These are phyloP conservation scores for Anoplophora glabripennis DNA, from an alignment of 1,140 invertebrate genomes.

Conservation along the genomic window DNA sequence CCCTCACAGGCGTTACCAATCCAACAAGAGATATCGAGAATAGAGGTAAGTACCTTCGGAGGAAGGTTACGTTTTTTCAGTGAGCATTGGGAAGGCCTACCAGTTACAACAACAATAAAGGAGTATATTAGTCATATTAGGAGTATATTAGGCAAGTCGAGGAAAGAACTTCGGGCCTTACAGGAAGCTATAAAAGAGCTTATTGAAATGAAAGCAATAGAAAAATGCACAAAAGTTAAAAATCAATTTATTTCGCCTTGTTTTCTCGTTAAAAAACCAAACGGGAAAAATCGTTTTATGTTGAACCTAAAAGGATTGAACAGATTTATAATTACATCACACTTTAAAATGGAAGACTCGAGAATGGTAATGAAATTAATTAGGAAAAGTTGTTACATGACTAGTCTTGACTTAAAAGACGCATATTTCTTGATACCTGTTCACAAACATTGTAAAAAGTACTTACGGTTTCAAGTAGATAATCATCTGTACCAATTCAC, in stretches of 20 bases:
- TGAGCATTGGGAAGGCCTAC: too few relatives aligned
- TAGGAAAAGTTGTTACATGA: constrained; percentile 27
- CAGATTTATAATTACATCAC: constrained; percentile 28
- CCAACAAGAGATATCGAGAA: too few relatives aligned
- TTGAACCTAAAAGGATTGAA: constrained; percentile 41
- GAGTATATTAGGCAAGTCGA: constrained; percentile 4
- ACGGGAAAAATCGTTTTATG: constrained; percentile 36
- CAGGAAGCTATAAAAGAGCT: background rate
- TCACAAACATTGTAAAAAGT: constrained; percentile 18
- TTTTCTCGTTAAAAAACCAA: constrained; percentile 34
- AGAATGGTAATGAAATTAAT: constrained; percentile 20
- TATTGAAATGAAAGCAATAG: constrained; percentile 3
- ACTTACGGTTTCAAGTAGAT: constrained; percentile 29
- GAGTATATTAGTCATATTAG: background rate
- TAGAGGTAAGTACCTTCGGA: too few relatives aligned
- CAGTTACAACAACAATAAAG: background rate
- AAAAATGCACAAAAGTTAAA: background rate
- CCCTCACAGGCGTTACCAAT: too few relatives aligned
- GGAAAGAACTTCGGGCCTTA: background rate
- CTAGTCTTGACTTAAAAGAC: constrained; percentile 37
- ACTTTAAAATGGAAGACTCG: constrained; percentile 30
- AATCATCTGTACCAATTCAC: constrained; percentile 33
- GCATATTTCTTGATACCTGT: constrained; percentile 32
- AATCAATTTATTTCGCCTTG: constrained; percentile 35
- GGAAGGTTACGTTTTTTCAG: too few relatives aligned